Conservation (phyloP, 2,888 invertebrate genomes). For the Drosophila longiperda region DNA sequence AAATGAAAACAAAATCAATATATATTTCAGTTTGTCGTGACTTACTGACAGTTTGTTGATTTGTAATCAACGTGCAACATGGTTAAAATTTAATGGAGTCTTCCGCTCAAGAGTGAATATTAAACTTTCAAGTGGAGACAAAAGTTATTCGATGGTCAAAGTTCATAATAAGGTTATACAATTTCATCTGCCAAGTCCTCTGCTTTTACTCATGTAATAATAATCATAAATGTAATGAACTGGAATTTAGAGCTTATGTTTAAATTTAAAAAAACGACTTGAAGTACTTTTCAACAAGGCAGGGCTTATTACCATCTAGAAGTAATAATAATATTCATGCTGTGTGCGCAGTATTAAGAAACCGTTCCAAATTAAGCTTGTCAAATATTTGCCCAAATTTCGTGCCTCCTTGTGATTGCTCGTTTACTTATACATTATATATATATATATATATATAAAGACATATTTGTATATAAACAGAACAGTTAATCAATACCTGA, state of each 20-base stretch:
- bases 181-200: not conserved
- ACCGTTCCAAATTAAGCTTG: conserved; percentile 13
- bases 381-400: conserved; percentile 27
- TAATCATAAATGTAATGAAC: not conserved
- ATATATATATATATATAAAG: no score
- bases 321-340: not conserved
- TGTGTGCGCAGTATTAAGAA: not conserved
- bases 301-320: not conserved
- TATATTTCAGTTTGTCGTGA: not conserved
- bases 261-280: not conserved
- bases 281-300: not conserved
- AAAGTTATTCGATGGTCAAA: not conserved
- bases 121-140: not conserved
- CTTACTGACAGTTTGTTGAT: not conserved
- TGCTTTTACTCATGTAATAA: not conserved
- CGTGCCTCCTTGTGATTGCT: conserved; percentile 9
- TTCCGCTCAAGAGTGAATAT: not conserved
- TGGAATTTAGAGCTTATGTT: not conserved
- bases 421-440: conserved; percentile 5
- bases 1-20: not conserved
- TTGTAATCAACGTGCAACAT: not conserved
- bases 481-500: conserved; percentile 5
- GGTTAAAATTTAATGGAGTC: not conserved
- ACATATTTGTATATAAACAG: not conserved
- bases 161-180: not conserved